Percentiles rank a stretch among this genome's conserved stretches.
phyloP scores from a whole-genome alignment of 1,140 invertebrate species.

The Brachionus asplanchnoidis region DNA sequence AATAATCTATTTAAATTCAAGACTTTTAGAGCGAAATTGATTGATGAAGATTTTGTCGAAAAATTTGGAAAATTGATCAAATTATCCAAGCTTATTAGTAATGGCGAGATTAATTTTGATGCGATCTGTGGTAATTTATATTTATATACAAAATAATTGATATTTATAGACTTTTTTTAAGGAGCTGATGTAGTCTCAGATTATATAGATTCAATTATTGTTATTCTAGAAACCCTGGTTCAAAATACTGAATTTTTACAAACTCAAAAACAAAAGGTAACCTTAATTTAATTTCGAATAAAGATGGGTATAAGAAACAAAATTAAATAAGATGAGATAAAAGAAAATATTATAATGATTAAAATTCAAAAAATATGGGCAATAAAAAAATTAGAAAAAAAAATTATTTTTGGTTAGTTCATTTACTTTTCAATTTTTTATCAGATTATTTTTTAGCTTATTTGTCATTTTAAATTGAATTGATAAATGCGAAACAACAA shows the following conservation, averaged over 20 bases:
- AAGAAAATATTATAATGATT: no score
- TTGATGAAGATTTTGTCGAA: slow-evolving; percentile 48
- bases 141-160: neutral
- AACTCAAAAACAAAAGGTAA: neutral
- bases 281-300: no score
- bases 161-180: neutral
- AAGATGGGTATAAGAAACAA: no score
- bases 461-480: no score
- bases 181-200: slow-evolving; percentile 11
- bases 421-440: no score
- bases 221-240: neutral
- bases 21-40: slow-evolving; percentile 49
- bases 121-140: slow-evolving; percentile 47
- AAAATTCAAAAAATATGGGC: no score
- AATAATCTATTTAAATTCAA: slow-evolving; percentile 43
- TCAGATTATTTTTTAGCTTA: no score
- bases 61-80: slow-evolving; percentile 47
- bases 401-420: no score
- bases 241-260: slow-evolving; percentile 10
- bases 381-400: no score
- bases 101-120: slow-evolving; percentile 48
- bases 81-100: slow-evolving; percentile 49
- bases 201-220: neutral
- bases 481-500: no score
- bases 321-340: neutral